These are phyloP conservation scores for Metallyticus violacea DNA, from an alignment of 2,888 invertebrate genomes.

Conservation along the genomic window DNA sequence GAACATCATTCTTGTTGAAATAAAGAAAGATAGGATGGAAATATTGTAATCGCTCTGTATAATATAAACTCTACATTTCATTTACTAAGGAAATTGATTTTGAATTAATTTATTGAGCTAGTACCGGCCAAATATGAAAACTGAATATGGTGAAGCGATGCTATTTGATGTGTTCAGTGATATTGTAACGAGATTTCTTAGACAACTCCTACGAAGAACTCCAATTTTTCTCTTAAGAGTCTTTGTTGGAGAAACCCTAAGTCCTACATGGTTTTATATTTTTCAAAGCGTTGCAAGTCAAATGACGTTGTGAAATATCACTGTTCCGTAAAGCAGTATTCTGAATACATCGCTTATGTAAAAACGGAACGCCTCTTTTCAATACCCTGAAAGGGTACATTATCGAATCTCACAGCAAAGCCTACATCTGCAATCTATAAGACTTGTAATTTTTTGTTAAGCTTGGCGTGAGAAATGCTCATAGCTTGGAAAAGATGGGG, in stretches of 20 bases:
- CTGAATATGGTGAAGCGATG: too few relatives aligned
- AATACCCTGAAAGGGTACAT: background rate
- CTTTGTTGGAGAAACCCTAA: background rate
- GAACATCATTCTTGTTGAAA: too few relatives aligned
- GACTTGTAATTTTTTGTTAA: background rate
- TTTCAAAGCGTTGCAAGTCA: background rate
- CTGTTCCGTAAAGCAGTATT: background rate
- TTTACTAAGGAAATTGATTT: too few relatives aligned
- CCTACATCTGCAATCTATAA: background rate
- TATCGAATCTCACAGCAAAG: background rate
- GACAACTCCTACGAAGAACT: background rate
- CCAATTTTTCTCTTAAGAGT: background rate
- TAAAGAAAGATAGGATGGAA: too few relatives aligned
- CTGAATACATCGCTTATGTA: too few relatives aligned
- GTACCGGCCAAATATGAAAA: too few relatives aligned
- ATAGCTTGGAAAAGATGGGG: background rate
- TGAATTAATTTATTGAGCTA: too few relatives aligned
- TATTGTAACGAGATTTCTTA: too few relatives aligned
- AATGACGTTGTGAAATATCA: background rate
- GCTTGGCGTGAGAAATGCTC: background rate
- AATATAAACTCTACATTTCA: too few relatives aligned
- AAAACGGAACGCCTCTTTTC: background rate
- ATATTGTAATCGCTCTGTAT: too few relatives aligned
- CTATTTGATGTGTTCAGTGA: too few relatives aligned
- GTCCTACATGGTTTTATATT: background rate